phyloP scores from a whole-genome alignment of 2,113 vertebrate genomes.

The Rostratula benghalensis region DNA sequence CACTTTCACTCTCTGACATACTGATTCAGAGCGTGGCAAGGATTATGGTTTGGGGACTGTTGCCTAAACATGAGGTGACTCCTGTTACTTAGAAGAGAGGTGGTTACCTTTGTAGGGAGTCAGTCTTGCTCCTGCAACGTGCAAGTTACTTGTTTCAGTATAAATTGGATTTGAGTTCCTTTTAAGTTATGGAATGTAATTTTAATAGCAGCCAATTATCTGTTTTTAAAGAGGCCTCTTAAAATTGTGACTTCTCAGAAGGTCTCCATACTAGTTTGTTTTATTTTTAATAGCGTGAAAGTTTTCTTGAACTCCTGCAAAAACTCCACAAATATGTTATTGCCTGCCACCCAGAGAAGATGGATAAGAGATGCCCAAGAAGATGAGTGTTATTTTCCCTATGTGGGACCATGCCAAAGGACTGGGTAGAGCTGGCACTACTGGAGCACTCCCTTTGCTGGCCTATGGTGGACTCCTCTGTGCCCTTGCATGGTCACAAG shows the following conservation, averaged over 20 bases:
- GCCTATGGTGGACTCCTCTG: accelerated
- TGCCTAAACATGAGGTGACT: neutral
- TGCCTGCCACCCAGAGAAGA: neutral
- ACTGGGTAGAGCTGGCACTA: neutral
- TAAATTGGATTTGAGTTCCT: neutral
- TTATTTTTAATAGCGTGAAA: neutral
- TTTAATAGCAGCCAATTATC: neutral
- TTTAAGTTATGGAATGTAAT: neutral
- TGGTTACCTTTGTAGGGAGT: neutral
- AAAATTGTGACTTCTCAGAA: neutral
- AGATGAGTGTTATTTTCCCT: neutral
- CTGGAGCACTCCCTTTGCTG: neutral
- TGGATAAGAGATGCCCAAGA: neutral
- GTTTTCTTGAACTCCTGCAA: neutral
- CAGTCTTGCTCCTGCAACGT: neutral
- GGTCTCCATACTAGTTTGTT: neutral
- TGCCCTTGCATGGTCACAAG: neutral
- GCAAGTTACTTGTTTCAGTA: neutral
- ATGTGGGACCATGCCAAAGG: neutral
- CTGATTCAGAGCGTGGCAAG: neutral
- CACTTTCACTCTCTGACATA: accelerated
- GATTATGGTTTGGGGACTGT: neutral
- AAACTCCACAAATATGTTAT: neutral
- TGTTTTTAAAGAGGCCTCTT: neutral
- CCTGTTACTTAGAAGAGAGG: neutral